Conservation (phyloP, 2,888 invertebrate species). For the Brachylomia viminalis region DNA sequence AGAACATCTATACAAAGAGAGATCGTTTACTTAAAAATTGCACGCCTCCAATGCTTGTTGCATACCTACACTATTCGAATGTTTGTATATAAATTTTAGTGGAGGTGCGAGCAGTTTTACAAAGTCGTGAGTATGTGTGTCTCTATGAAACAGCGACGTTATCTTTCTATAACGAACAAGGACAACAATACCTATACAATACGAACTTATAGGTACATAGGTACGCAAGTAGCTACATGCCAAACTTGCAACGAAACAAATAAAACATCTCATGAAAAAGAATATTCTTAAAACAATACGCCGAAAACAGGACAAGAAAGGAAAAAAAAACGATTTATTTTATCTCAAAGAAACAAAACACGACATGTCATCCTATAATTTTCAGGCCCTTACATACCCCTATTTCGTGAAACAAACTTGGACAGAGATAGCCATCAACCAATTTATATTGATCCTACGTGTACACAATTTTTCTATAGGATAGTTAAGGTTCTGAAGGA, state of each 20-base stretch:
- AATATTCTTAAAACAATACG: constrained; percentile 52
- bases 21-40: too few species aligned
- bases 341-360: constrained; percentile 62
- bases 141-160: background rate
- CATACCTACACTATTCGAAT: too few species aligned
- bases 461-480: constrained; percentile 15
- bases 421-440: constrained; percentile 54
- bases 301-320: constrained; percentile 35
- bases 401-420: constrained; percentile 61
- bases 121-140: background rate
- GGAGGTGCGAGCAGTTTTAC: too few species aligned
- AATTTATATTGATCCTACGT: constrained; percentile 42
- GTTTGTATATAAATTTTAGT: too few species aligned
- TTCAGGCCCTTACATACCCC: constrained; percentile 60
- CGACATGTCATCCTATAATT: constrained; percentile 66
- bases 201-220: background rate
- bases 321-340: constrained; percentile 56
- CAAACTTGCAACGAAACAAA: background rate
- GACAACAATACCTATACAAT: background rate
- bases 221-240: background rate
- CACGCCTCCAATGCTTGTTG: too few species aligned
- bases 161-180: background rate
- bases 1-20: background rate
- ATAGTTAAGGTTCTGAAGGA: constrained; percentile 10
- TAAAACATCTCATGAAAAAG: constrained; percentile 24